phyloP scores from a whole-genome alignment of 2,113 vertebrate genomes.

The Sinocyclocheilus maitianheensis region DNA sequence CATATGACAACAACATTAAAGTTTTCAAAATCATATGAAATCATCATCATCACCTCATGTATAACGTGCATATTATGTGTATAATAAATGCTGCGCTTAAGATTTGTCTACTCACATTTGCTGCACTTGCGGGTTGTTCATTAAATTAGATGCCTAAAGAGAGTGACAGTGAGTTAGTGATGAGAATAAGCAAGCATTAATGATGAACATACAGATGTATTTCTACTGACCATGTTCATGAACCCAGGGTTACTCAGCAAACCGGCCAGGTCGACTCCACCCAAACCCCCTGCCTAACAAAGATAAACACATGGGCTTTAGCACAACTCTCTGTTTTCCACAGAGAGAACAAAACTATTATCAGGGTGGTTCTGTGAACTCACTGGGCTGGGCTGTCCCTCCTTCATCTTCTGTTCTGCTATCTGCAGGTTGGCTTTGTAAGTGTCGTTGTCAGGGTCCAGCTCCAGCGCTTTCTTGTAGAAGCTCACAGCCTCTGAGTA shows the following conservation, averaged over 20 bases:
- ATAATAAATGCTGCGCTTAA: background rate
- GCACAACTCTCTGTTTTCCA: background rate
- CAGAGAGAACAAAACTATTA: background rate
- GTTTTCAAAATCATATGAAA: no score
- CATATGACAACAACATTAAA: no score
- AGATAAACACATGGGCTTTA: background rate
- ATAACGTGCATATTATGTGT: background rate
- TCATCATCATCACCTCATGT: background rate
- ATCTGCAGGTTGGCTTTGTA: constrained; percentile 95
- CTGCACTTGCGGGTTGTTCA: constrained; percentile 95
- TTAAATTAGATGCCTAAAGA: constrained; percentile 88
- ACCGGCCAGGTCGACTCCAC: constrained; percentile 89
- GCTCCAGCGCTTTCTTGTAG: constrained; percentile 91
- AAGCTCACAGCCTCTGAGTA: constrained; percentile 88
- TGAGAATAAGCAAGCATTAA: background rate
- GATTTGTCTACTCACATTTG: constrained; percentile 84
- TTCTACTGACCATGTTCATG: constrained; percentile 89
- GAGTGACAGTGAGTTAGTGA: background rate
- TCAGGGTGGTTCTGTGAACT: constrained; percentile 59
- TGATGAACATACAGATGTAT: constrained; percentile 15
- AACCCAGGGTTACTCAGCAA: constrained; percentile 92
- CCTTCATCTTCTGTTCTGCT: constrained; percentile 91
- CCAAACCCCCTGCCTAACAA: constrained; percentile 80
- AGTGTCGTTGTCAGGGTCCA: constrained; percentile 94
- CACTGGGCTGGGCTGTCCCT: constrained; percentile 84